phyloP scores from a whole-genome alignment of 1,140 invertebrate genomes.

The Microplitis demolitor region DNA sequence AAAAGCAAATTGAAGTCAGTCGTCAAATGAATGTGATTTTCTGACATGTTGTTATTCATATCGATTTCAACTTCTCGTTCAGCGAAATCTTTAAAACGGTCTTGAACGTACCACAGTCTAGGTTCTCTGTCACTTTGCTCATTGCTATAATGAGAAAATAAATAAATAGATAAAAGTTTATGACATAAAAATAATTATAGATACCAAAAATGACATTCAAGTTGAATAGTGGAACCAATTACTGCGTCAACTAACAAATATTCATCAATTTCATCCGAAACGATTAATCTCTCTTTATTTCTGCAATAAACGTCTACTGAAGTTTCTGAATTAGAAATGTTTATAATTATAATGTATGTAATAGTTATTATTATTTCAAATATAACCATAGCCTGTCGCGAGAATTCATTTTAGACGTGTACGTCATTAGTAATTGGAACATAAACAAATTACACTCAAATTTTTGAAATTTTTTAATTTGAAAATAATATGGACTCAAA shows the following conservation, averaged over 20 bases:
- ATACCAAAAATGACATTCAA: constrained; percentile 62
- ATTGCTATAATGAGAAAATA: constrained; percentile 13
- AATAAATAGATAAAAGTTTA: background rate
- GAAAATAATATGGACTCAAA: too few species aligned
- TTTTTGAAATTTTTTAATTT: too few species aligned
- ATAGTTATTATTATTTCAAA: background rate
- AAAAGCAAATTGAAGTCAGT: constrained; percentile 58
- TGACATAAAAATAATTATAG: background rate
- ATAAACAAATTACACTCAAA: too few species aligned
- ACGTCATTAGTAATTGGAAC: too few species aligned
- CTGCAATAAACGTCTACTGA: constrained; percentile 48
- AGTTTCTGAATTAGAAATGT: background rate
- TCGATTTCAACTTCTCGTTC: constrained; percentile 56
- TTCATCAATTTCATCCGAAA: constrained; percentile 54
- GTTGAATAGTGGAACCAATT: constrained; percentile 49
- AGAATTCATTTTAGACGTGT: too few species aligned
- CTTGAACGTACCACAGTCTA: constrained; percentile 63
- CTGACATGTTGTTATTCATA: constrained; percentile 58
- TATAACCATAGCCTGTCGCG: too few species aligned
- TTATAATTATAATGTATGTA: background rate
- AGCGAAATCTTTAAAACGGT: constrained; percentile 41
- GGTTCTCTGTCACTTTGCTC: constrained; percentile 49
- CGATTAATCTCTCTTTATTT: constrained; percentile 54
- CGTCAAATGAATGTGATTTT: constrained; percentile 54
- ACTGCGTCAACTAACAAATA: constrained; percentile 58